Percentiles rank a stretch among this genome's conserved stretches.
Conservation (phyloP, 2,797 vertebrate species). For the Smutsia gigantea region DNA sequence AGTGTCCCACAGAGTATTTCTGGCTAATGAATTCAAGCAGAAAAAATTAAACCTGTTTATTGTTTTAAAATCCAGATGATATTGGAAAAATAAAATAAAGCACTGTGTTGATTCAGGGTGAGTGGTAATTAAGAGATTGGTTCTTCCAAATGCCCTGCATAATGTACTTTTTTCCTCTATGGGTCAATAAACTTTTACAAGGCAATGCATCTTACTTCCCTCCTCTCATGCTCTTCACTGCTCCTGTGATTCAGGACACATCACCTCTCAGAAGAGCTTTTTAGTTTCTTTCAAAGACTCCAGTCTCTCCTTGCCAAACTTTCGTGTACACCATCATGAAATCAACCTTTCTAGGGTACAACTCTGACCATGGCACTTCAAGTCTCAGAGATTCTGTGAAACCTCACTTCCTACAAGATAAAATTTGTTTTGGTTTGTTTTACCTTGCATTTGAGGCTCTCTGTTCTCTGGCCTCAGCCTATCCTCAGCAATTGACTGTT, state of each 20-base stretch:
- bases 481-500: background rate
- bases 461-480: background rate
- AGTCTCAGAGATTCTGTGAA: background rate
- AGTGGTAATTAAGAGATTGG: background rate
- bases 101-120: background rate
- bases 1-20: background rate
- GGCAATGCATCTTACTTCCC: background rate
- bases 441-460: background rate
- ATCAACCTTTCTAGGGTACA: background rate
- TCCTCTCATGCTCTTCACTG: background rate
- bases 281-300: background rate
- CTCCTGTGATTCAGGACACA: background rate
- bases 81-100: conserved; percentile 35
- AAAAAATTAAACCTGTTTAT: background rate
- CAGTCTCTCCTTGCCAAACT: background rate
- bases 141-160: background rate
- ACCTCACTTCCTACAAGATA: background rate
- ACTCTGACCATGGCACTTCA: background rate
- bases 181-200: background rate
- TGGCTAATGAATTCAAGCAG: conserved; percentile 9
- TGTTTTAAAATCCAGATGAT: conserved; percentile 37
- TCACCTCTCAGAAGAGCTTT: background rate
- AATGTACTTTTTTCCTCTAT: background rate
- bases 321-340: background rate
- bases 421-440: conserved; percentile 6